Evolutionary conservation across 1,140 invertebrate species (phyloP), one percentile per base, ranked within the genome.

Genomic region (Mizuhopecten yessoensis): DNA sequence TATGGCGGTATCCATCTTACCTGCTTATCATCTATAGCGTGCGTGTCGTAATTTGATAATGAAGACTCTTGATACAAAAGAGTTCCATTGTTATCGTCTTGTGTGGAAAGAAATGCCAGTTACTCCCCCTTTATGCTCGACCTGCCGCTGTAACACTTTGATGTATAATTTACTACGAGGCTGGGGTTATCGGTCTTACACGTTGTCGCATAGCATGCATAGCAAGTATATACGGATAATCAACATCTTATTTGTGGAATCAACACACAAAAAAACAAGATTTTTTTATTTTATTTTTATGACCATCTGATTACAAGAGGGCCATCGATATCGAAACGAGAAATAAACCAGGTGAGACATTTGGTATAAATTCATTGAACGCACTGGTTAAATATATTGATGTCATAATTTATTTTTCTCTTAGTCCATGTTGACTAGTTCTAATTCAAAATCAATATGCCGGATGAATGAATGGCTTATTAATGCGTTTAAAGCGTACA

Each of bases 101-200:
- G 57, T 75, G 23, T 75, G 1, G n/a, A 75, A 75, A 29, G 57
- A 75, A 75, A 75, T 29, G 57, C 57, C 57, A 75, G 57, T 75
- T 75, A 75, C 57, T 75, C 29, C 57, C n/a, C 57, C 57, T 75
- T 75, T 75, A 75, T 75, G 57, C 57, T n/a, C 57, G 57, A 0
- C 29, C n/a, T 29, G 57, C 23, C 17, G 57, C 45, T 9, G 45
- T 23, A 57, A 29, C n/a, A n/a, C 57, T 75, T 75, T 75, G 57
- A 75, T 75, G 57, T 75, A 75, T 75, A 75, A 75, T 75, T 75
- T n/a, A 75, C 57, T 3, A 1, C 23, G 23, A 5, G 57, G n/a
- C 57, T 29, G 57, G 5, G 57, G 57, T 29, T 75, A 75, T 75
- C 57, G n/a, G 15, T 75, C 57, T n/a, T 75, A 75, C 42, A 13